Evolutionary conservation across 1,140 invertebrate species (phyloP).

Genomic region (Polypedilum pembai): DNA sequence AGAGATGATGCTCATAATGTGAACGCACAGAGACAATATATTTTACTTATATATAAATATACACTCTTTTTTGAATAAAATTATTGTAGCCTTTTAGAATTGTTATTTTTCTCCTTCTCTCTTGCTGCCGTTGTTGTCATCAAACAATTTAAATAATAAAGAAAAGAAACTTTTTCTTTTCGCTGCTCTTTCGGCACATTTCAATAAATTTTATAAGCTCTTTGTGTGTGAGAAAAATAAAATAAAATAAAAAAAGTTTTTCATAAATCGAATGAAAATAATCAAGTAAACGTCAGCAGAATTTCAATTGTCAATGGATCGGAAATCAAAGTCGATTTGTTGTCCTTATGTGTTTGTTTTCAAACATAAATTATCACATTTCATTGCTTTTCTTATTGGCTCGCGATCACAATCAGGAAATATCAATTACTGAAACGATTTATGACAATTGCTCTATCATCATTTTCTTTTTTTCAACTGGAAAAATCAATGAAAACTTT

Average conservation of each 20-base stretch:
- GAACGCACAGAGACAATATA: slow-evolving; percentile 10
- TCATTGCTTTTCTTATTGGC: not conserved
- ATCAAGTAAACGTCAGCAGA: not conserved
- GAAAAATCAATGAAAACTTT: too few species aligned
- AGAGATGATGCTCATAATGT: slow-evolving; percentile 1
- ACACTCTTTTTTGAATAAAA: not conserved
- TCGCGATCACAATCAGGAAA: not conserved
- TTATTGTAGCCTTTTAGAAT: too few species aligned
- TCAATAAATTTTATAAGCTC: not conserved
- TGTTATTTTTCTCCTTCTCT: too few species aligned
- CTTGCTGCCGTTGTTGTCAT: too few species aligned
- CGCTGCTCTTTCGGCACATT: too few species aligned
- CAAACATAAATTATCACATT: not conserved
- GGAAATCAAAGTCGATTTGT: not conserved
- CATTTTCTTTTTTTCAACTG: too few species aligned
- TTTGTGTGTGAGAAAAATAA: slow-evolving; percentile 9
- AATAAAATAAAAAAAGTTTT: not conserved
- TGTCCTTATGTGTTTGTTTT: not conserved
- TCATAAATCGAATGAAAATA: not conserved
- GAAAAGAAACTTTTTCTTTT: not conserved
- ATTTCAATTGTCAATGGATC: not conserved
- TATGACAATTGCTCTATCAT: too few species aligned
- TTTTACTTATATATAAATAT: not conserved
- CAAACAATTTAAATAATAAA: not conserved
- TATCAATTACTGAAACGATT: not conserved